These are phyloP conservation scores for Meiosimyza decipiens DNA, from an alignment of 2,888 invertebrate species.

Conservation along the genomic window DNA sequence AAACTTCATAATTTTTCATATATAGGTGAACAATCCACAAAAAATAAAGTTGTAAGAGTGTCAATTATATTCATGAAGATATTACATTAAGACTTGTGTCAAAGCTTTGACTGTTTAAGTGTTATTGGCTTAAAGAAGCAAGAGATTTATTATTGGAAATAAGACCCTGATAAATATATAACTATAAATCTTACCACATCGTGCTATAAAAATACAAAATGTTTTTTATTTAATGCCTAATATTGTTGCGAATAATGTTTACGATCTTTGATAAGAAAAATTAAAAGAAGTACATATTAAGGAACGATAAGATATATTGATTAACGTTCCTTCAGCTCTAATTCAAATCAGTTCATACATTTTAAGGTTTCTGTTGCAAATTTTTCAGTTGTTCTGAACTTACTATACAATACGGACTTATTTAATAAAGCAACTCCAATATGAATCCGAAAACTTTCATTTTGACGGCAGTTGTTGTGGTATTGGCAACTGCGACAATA, in stretches of 20 bases:
- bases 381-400: slow-evolving; percentile 41
- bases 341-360: background rate
- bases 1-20: no score
- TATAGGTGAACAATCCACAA: no score
- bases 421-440: background rate
- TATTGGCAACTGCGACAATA: background rate
- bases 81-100: no score
- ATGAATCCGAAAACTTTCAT: slow-evolving; percentile 10
- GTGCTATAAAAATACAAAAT: no score
- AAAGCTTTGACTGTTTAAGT: no score
- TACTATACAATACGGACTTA: slow-evolving; percentile 2
- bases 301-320: background rate
- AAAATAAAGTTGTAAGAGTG: no score
- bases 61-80: no score
- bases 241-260: background rate
- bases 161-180: no score
- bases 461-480: background rate
- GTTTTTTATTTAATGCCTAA: background rate
- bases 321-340: background rate
- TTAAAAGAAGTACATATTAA: background rate
- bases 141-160: no score
- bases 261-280: background rate
- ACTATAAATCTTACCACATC: no score
- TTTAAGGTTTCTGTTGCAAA: slow-evolving; percentile 33
- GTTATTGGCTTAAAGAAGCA: no score